Conservation (phyloP, 23 tunicate genomes). For the Ascidia mentula region DNA sequence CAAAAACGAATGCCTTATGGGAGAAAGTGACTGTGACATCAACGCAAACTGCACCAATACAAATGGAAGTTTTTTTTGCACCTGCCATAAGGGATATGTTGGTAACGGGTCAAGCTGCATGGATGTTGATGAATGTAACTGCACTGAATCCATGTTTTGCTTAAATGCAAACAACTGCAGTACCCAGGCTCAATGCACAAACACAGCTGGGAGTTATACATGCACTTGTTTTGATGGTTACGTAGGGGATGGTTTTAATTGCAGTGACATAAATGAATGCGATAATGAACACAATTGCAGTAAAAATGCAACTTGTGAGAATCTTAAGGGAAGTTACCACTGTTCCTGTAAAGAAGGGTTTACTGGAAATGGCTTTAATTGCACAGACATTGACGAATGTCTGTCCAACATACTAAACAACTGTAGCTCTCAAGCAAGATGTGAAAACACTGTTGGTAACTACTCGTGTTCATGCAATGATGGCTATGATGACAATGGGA, state of each 20-base stretch:
- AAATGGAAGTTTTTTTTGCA: background rate
- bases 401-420: background rate
- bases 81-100: background rate
- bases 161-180: background rate
- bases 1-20: background rate
- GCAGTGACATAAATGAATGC: constrained; percentile 64
- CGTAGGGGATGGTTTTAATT: background rate
- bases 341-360: constrained; percentile 48
- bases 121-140: background rate
- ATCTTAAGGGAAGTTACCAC: constrained; percentile 21
- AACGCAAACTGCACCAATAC: background rate
- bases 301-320: constrained; percentile 45
- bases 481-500: background rate
- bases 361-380: constrained; percentile 38
- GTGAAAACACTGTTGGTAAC: background rate
- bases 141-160: background rate
- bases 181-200: background rate
- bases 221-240: background rate
- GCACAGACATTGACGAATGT: constrained; percentile 10
- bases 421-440: background rate
- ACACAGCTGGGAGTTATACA: background rate
- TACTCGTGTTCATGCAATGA: background rate
- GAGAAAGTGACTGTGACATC: background rate
- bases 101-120: background rate
- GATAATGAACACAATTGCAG: constrained; percentile 28